phyloP scores from a whole-genome alignment of 2,797 vertebrate species.

The Toxotes lorentzi region DNA sequence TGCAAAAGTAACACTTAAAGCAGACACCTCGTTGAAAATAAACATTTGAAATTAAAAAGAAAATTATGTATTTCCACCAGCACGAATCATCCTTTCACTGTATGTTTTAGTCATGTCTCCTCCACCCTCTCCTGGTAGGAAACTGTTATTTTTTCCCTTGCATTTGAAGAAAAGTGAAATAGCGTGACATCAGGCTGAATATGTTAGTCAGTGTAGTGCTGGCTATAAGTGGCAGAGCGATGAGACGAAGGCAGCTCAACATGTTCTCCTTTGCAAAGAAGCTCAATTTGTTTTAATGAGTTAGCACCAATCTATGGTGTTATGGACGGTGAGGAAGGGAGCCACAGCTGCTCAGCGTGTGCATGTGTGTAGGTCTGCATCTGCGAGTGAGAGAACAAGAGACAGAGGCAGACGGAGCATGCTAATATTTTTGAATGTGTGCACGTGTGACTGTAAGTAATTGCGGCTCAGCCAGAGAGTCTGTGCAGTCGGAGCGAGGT shows the following conservation, averaged over 20 bases:
- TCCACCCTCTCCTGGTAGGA: neutral
- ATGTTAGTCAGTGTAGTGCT: neutral
- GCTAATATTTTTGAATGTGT: slow-evolving; percentile 43
- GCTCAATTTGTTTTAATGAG: slow-evolving; percentile 63
- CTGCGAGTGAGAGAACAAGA: neutral
- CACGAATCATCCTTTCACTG: neutral
- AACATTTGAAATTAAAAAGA: neutral
- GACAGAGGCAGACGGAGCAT: slow-evolving; percentile 1
- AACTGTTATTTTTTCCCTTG: neutral
- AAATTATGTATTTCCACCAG: neutral
- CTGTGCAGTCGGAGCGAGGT: slow-evolving; percentile 21
- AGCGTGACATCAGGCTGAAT: slow-evolving; percentile 2
- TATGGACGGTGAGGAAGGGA: slow-evolving; percentile 22
- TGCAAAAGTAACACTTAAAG: no score
- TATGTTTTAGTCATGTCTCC: neutral
- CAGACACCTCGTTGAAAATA: neutral
- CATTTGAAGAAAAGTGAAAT: neutral
- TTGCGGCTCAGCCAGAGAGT: slow-evolving; percentile 39
- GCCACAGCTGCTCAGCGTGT: neutral
- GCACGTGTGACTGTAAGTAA: slow-evolving; percentile 49
- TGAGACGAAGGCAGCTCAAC: slow-evolving; percentile 35
- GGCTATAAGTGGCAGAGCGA: slow-evolving; percentile 25
- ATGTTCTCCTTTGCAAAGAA: slow-evolving; percentile 35
- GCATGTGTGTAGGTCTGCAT: neutral
- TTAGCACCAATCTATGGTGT: slow-evolving; percentile 54